Evolutionary conservation across 2,113 vertebrate genomes (phyloP).

Genomic region (Acrocephalus arundinaceus): DNA sequence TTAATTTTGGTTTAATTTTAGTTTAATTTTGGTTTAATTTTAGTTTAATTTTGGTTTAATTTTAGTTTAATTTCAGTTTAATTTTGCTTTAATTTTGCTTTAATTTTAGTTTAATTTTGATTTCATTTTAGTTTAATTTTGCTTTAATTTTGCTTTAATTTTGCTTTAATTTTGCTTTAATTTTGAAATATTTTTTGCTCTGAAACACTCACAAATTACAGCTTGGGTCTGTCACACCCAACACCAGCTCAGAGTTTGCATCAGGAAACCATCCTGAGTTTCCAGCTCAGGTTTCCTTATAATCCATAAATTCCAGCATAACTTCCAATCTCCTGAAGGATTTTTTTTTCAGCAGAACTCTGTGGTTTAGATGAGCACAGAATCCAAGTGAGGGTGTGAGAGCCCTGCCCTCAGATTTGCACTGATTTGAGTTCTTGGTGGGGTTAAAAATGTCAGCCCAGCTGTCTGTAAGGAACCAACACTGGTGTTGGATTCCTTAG

Average conservation of each 20-base stretch:
- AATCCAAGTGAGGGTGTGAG: background rate
- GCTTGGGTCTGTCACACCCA: background rate
- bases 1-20: no score
- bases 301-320: fast-evolving
- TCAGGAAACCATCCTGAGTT: background rate
- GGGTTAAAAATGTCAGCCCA: background rate
- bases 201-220: background rate
- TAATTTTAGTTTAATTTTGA: no score
- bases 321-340: background rate
- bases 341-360: background rate
- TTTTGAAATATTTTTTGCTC: background rate
- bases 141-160: no score
- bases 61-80: no score
- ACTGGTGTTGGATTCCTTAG: fast-evolving
- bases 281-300: fast-evolving
- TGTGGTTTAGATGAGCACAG: background rate
- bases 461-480: background rate
- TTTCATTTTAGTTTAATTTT: no score
- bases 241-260: background rate
- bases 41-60: no score
- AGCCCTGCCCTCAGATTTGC: background rate
- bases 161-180: no score
- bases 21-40: no score
- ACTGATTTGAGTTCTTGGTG: fast-evolving
- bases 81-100: no score